Evolutionary conservation across 92 coral and sea anemone species (phyloP), one percentile per base, ranked within the genome.

Genomic region (Actinernus sp.): DNA sequence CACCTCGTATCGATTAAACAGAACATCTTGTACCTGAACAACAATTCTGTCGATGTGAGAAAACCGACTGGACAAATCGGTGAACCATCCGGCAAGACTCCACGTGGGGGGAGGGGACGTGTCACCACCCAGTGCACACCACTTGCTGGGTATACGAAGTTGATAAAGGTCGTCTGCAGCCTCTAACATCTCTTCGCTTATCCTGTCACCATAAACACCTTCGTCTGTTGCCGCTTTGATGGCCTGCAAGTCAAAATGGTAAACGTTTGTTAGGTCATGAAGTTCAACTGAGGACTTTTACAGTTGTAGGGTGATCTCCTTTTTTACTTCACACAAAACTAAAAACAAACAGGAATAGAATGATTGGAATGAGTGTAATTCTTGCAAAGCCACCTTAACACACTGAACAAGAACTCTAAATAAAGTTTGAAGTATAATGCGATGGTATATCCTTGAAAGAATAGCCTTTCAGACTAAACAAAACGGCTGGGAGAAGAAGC

Each of bases 61-160:
- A 57, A 91, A 89, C 41, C 98, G 86, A 74, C 68, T 94, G 21
- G 76, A 58, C 49, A 94, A 70, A 82, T 94, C 98, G 23, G 92
- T 69, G 37, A 94, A 90, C 98, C 98, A 94, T 0, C 87, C 93
- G 26, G 82, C 73, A n/a, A 91, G 72, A 36, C 82, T 84, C 98
- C 98, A 94, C 20, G 81, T 74, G 23, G 71, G 68, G 9, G 98
- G 98, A 14, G 98, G 97, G 28, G 97, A 83, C 18, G 97, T 73
- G 22, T 90, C 88, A 2, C 98, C 98, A 26, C 95, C 86, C 52
- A 94, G 55, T 11, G 52, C 72, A 21, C 79, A 46, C 98, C 98
- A 94, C 14, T 66, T 66, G 18, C 69, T 44, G 37, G 98, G 98
- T 55, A 94, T 94, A 55, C 98, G 76, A 25, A 82, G 44, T 47